Conservation (phyloP, 2,113 vertebrate genomes). For the Camelus dromedarius region DNA sequence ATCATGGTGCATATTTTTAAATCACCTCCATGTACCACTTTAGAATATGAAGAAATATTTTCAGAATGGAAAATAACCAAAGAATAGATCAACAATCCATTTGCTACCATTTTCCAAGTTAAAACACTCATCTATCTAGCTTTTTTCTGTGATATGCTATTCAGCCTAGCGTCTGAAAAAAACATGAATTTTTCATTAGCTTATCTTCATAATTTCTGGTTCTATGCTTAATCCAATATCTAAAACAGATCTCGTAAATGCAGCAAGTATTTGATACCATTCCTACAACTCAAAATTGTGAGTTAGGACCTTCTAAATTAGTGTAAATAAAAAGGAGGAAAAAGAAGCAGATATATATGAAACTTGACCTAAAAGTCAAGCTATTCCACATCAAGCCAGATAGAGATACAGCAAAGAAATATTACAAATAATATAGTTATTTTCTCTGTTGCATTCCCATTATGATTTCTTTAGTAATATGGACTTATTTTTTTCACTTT, state of each 20-base stretch:
- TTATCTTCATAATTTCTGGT: conserved; percentile 44
- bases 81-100: not conserved
- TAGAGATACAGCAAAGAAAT: not conserved
- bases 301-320: not conserved
- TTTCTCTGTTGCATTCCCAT: conserved; percentile 19
- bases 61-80: conserved; percentile 21
- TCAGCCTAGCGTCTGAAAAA: conserved; percentile 19
- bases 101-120: conserved; percentile 23
- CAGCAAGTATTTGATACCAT: not conserved
- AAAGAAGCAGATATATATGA: not conserved
- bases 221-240: not conserved
- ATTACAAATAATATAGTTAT: not conserved
- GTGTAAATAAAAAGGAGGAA: not conserved
- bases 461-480: conserved; percentile 25
- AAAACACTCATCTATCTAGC: not conserved
- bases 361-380: conserved; percentile 25
- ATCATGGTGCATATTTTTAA: conserved; percentile 13
- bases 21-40: not conserved
- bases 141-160: not conserved
- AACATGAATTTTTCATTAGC: conserved; percentile 53
- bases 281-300: conserved; percentile 1
- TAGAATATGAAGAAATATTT: conserved; percentile 34
- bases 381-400: not conserved
- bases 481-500: conserved; percentile 48
- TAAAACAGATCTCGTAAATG: conserved; percentile 40